Base-by-base conservation (phyloP, 1,140 invertebrate species). In the Drosophila athabasca region DNA sequence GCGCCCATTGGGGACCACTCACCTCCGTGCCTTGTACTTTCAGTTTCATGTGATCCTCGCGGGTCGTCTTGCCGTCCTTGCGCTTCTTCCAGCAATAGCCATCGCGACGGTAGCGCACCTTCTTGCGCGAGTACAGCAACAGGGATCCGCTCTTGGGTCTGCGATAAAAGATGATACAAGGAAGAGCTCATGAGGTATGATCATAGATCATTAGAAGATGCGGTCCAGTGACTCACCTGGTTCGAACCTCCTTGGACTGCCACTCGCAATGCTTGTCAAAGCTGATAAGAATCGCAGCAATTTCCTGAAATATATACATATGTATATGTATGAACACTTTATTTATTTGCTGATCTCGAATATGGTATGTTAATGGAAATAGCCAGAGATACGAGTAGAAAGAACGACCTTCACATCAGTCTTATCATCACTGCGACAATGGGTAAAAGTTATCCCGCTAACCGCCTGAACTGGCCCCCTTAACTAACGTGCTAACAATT, bases 41-140 rank as follows among this genome's bases (percentile, higher is more conserved):
- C 43, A 99, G 94, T 93, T 99, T 99, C 98, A 99, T 99, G 92
- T 99, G 98, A 94, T 99, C 98, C 93, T 99, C 98, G 76, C 98
- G 93, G 26, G 98, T 99, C 50, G 98, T 99, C 93, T 99, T 99
- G 6, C 98, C 98, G 92, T 99, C 98, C 93, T 99, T 99, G 64
- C 98, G 93, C 88, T 99, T 99, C 93, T 99, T 99, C 98, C 98
- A 99, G 92, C 97, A 99, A 92, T 99, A 99, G 22, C 98, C 98
- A 92, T 99, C 98, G 53, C 98, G 94, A 91, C 98, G 94, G 93
- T 99, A 99, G 31, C 97, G 95, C 46, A 99, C 98, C 91, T 98
- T 97, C 93, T 99, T 99, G 50, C 98, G 94, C 83, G 96, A 98
- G 93, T 99, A 99, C 52, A 99, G 94, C 90, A 99, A 93, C 97